These are phyloP conservation scores for Heteromurus nitidus DNA, from an alignment of 2,888 invertebrate species.

Conservation along the genomic window DNA sequence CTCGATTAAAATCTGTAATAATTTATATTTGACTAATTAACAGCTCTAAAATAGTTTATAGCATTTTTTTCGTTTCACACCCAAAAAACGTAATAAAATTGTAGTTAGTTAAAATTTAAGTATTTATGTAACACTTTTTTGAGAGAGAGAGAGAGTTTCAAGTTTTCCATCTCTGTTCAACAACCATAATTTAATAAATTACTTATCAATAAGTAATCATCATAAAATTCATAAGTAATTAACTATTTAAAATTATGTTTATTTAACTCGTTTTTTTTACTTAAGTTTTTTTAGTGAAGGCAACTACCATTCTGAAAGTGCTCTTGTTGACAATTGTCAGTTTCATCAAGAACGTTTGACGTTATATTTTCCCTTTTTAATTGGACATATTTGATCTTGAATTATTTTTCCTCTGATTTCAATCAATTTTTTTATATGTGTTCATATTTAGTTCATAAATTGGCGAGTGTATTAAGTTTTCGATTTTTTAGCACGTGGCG, in stretches of 20 bases:
- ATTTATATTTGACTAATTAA: neutral
- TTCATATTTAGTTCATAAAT: no score
- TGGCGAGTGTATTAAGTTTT: no score
- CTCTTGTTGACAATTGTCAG: constrained; percentile 64
- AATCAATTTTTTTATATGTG: no score
- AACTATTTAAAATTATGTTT: neutral
- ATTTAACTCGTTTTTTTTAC: neutral
- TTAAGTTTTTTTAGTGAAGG: constrained; percentile 58
- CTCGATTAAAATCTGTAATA: constrained; percentile 1
- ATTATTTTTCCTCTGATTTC: neutral
- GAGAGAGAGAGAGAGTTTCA: neutral
- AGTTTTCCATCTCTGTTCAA: neutral
- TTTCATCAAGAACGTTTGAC: no score
- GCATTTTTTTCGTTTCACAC: neutral
- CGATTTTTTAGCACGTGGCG: no score
- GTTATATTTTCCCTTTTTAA: constrained; percentile 3
- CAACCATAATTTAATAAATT: neutral
- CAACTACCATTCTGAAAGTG: constrained; percentile 65
- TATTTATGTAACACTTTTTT: neutral
- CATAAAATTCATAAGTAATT: neutral
- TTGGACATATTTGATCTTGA: neutral
- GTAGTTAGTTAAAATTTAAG: no score
- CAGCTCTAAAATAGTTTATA: neutral
- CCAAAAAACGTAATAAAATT: constrained; percentile 5
- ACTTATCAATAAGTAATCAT: neutral